These are phyloP conservation scores for Brienomyrus longianalis DNA, from an alignment of 2,113 vertebrate species.

Conservation along the genomic window DNA sequence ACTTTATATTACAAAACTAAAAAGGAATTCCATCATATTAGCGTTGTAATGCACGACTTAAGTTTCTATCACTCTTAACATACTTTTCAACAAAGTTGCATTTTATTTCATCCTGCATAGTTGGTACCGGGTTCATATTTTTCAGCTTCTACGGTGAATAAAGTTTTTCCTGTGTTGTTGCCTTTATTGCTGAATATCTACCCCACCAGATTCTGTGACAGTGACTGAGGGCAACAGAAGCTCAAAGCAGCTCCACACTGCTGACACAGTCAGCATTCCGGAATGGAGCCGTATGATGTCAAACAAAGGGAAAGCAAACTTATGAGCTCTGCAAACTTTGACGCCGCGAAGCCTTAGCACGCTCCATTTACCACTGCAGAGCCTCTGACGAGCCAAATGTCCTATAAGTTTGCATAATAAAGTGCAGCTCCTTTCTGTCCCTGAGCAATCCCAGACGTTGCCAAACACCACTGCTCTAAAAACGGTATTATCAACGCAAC, in stretches of 20 bases:
- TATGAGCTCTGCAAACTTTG: not conserved
- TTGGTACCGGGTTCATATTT: not conserved
- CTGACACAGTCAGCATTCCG: not conserved
- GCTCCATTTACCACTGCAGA: conserved; percentile 25
- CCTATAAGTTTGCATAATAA: conserved; percentile 29
- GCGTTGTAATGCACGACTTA: not conserved
- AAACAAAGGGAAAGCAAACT: not conserved
- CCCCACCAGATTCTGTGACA: not conserved
- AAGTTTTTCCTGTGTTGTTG: not conserved
- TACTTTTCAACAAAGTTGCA: not conserved
- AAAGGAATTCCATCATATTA: not conserved
- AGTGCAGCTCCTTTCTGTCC: conserved; percentile 10
- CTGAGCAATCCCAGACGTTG: not conserved
- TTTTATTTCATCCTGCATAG: not conserved
- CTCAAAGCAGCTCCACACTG: not conserved
- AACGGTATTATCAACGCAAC: not conserved
- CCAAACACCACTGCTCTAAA: not conserved
- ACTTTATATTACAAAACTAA: not conserved
- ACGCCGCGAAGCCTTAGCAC: not conserved
- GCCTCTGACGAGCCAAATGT: conserved; percentile 24
- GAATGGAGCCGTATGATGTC: not conserved
- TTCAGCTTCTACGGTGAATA: not conserved
- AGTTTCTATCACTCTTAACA: not conserved
- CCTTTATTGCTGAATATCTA: not conserved
- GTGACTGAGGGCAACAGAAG: not conserved